A percentile compares a stretch with the other conserved stretches of the same genome.
Evolutionary conservation across 2,797 vertebrate species (phyloP).

Genomic region (Phyllotis vaccarum): DNA sequence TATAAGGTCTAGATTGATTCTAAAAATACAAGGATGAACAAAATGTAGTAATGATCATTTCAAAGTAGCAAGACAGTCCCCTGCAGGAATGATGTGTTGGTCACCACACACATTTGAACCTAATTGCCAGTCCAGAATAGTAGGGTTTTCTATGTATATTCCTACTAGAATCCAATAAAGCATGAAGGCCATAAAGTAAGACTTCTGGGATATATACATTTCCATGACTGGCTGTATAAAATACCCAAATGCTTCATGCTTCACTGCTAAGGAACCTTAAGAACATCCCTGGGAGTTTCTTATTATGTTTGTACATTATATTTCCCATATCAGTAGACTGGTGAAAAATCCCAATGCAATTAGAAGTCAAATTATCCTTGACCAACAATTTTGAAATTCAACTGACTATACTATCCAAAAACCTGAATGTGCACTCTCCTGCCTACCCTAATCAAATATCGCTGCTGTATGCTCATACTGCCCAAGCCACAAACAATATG

Average conservation of each 20-base stretch:
- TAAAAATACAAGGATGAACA: neutral
- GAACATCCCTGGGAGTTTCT: neutral
- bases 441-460: rapidly evolving
- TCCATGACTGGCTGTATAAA: neutral
- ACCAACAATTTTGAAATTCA: neutral
- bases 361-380: constrained; percentile 13
- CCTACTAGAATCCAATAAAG: neutral
- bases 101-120: neutral
- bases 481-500: neutral
- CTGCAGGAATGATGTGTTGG: neutral
- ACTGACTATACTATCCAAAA: neutral
- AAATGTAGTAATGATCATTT: neutral
- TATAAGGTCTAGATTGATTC: constrained; percentile 20
- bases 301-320: neutral
- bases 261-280: neutral
- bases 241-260: neutral
- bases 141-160: neutral
- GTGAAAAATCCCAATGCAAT: neutral
- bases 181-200: neutral
- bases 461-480: neutral
- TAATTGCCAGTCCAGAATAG: neutral
- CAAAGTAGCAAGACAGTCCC: neutral
- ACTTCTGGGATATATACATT: neutral
- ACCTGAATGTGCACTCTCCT: neutral
- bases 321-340: neutral